A percentile compares a stretch with the other conserved stretches of the same genome.
These are phyloP conservation scores for Petrocephalus zakoni DNA, from an alignment of 2,113 vertebrate species.

Conservation along the genomic window DNA sequence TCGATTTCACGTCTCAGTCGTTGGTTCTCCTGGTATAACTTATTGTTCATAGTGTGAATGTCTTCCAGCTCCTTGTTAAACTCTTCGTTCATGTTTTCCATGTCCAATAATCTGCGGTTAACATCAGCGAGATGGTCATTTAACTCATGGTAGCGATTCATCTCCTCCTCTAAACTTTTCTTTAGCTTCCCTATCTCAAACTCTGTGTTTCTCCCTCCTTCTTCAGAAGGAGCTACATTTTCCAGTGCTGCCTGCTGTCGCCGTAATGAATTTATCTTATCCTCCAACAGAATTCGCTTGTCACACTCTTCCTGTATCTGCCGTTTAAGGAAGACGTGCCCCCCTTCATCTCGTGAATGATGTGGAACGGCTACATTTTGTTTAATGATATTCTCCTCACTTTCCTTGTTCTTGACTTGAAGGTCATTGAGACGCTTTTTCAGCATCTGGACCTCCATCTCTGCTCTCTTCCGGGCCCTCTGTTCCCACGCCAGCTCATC, in stretches of 20 bases:
- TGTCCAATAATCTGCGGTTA: conserved; percentile 71
- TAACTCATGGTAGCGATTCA: conserved; percentile 66
- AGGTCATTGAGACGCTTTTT: conserved; percentile 69
- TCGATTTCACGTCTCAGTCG: conserved; percentile 79
- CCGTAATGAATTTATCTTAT: conserved; percentile 69
- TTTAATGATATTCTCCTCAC: conserved; percentile 79
- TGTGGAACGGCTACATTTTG: conserved; percentile 92
- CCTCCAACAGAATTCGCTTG: conserved; percentile 75
- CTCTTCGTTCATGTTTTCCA: conserved; percentile 87
- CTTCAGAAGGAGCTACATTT: conserved; percentile 87
- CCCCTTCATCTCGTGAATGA: conserved; percentile 89
- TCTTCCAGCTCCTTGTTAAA: conserved; percentile 83
- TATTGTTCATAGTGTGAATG: conserved; percentile 80
- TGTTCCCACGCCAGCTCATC: conserved; percentile 84
- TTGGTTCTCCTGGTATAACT: conserved; percentile 82
- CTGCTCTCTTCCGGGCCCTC: conserved; percentile 74
- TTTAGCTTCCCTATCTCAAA: conserved; percentile 80
- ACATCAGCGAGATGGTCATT: conserved; percentile 69
- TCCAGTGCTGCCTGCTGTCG: conserved; percentile 74
- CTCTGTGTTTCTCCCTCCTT: conserved; percentile 80
- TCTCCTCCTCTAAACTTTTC: conserved; percentile 80
- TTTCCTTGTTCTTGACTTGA: conserved; percentile 74
- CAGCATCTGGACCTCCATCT: conserved; percentile 84
- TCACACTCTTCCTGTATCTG: conserved; percentile 86
- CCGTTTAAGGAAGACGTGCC: conserved; percentile 78